A percentile compares a stretch with the other conserved stretches of the same genome.
phyloP scores from a whole-genome alignment of 2,888 invertebrate species.

The Torymus texanus region DNA sequence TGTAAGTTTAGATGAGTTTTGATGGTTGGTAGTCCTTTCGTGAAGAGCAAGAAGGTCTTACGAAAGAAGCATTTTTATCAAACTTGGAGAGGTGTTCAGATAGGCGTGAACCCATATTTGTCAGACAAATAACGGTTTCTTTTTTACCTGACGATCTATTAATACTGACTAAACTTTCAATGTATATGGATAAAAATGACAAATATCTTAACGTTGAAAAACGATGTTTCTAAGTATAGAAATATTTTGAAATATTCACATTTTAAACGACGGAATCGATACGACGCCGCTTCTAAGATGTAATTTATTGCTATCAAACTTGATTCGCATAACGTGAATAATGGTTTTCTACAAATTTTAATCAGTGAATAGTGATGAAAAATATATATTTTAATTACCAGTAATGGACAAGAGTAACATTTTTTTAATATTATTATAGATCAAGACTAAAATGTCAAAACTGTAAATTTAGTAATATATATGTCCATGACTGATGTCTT shows the following conservation, averaged over 20 bases:
- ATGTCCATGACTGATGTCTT: slow-evolving; percentile 39
- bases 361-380: not conserved
- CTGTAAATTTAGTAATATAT: not conserved
- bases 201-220: too few relatives aligned
- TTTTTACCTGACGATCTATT: too few relatives aligned
- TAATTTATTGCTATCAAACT: too few relatives aligned
- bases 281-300: too few relatives aligned
- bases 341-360: too few relatives aligned
- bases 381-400: slow-evolving; percentile 8
- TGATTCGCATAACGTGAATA: too few relatives aligned
- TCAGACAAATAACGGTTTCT: too few relatives aligned
- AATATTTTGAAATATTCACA: too few relatives aligned
- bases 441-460: not conserved
- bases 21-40: not conserved
- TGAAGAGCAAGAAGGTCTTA: not conserved
- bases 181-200: too few relatives aligned
- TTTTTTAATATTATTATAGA: not conserved
- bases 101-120: not conserved
- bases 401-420: slow-evolving; percentile 29
- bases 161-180: too few relatives aligned
- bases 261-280: too few relatives aligned
- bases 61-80: slow-evolving; percentile 1
- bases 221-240: too few relatives aligned
- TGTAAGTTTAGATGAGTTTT: slow-evolving; percentile 29
- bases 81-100: slow-evolving; percentile 31